Conservation (phyloP, 2,888 invertebrate species). For the Neria commutata region DNA sequence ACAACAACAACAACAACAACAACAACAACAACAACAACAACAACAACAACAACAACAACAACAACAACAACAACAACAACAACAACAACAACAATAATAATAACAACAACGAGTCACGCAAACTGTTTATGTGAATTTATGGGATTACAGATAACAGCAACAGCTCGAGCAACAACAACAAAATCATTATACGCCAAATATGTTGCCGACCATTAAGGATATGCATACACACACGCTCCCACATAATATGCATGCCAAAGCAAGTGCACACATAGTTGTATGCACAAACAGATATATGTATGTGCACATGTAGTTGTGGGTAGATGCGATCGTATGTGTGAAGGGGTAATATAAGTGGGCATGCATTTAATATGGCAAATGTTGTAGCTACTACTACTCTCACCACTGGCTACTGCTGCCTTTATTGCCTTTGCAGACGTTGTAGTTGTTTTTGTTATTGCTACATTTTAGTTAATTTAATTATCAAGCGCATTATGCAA, state of each 20-base stretch:
- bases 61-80: neutral
- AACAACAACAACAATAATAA: too few species aligned
- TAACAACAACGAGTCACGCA: too few species aligned
- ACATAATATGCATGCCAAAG: neutral
- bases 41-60: neutral
- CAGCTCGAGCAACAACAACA: too few species aligned
- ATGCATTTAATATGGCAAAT: neutral
- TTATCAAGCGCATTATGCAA: constrained; percentile 34
- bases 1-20: too few species aligned
- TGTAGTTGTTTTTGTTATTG: constrained; percentile 31
- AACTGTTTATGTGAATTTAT: constrained; percentile 16
- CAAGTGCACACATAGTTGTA: neutral
- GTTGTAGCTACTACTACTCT: neutral
- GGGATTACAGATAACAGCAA: constrained; percentile 10
- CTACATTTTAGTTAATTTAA: constrained; percentile 43
- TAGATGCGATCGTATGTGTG: neutral
- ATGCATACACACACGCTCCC: neutral
- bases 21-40: neutral
- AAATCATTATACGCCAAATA: constrained; percentile 13
- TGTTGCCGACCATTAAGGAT: too few species aligned
- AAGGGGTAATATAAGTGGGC: neutral
- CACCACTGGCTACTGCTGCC: neutral
- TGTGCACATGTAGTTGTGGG: too few species aligned
- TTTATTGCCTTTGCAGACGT: neutral
- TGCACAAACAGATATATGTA: constrained; percentile 2